These are phyloP conservation scores for Heliconius himera DNA, from an alignment of 1,140 invertebrate species.

Conservation along the genomic window DNA sequence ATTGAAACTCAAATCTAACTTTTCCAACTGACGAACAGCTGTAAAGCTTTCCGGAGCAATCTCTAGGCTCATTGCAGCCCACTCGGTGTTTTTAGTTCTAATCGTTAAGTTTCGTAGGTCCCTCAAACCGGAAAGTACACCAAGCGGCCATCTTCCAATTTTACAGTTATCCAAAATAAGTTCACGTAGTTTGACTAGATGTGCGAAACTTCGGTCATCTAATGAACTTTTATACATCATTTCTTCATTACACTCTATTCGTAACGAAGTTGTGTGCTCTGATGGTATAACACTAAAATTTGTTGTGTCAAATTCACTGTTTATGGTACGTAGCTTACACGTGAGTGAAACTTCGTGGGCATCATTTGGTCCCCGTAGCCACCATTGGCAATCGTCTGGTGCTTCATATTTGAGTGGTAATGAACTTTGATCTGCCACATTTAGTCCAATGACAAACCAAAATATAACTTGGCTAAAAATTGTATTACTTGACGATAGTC, in stretches of 20 bases:
- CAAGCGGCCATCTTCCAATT: slow-evolving; percentile 88
- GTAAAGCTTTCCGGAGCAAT: slow-evolving; percentile 88
- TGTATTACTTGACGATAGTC: slow-evolving; percentile 58
- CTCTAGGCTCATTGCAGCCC: slow-evolving; percentile 89
- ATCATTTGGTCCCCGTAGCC: slow-evolving; percentile 81
- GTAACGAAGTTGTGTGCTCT: slow-evolving; percentile 90
- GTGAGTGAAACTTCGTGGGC: slow-evolving; percentile 88
- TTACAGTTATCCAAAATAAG: slow-evolving; percentile 93
- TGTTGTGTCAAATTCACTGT: slow-evolving; percentile 91
- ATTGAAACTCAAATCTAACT: slow-evolving; percentile 92
- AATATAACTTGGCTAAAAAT: slow-evolving; percentile 65
- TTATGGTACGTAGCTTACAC: slow-evolving; percentile 90
- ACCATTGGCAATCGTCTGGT: slow-evolving; percentile 92
- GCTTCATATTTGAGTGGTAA: slow-evolving; percentile 88
- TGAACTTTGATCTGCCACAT: slow-evolving; percentile 79
- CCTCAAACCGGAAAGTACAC: slow-evolving; percentile 87
- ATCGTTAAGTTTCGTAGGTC: slow-evolving; percentile 91
- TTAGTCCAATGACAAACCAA: slow-evolving; percentile 74
- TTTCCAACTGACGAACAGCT: slow-evolving; percentile 87
- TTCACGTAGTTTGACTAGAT: slow-evolving; percentile 89
- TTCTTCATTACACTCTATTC: slow-evolving; percentile 89
- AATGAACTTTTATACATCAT: slow-evolving; percentile 87
- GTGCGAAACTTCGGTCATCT: slow-evolving; percentile 89
- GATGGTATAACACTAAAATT: slow-evolving; percentile 93
- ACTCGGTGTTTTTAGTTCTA: slow-evolving; percentile 89